A percentile compares a stretch with the other conserved stretches of the same genome.
Evolutionary conservation across 2,113 vertebrate species (phyloP).

Genomic region (Albula goreensis): DNA sequence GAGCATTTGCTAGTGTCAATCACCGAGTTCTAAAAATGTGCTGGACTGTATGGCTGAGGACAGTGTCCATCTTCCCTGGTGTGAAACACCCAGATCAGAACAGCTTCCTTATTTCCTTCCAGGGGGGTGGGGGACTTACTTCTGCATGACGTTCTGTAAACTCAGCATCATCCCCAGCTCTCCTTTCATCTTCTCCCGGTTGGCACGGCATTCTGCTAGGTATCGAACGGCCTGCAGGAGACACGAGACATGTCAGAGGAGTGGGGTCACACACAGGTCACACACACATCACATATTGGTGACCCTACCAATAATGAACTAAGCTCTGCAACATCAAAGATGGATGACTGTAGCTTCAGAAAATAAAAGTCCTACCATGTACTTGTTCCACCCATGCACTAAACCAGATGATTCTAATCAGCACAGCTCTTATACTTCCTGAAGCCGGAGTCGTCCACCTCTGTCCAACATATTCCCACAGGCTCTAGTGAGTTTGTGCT

Average conservation of each 20-base stretch:
- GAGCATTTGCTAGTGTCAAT: neutral
- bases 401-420: too few relatives aligned
- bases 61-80: too few relatives aligned
- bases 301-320: neutral
- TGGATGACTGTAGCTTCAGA: too few relatives aligned
- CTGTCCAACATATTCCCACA: too few relatives aligned
- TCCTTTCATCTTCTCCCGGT: slow-evolving; percentile 86
- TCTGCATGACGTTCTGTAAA: slow-evolving; percentile 86
- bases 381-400: too few relatives aligned
- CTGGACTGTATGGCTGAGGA: neutral
- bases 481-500: too few relatives aligned
- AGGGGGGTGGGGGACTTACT: slow-evolving; percentile 72
- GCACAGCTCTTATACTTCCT: too few relatives aligned
- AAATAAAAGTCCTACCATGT: too few relatives aligned
- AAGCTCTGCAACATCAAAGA: too few relatives aligned
- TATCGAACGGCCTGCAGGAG: slow-evolving; percentile 82
- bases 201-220: slow-evolving; percentile 85
- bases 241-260: neutral
- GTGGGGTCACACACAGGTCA: slow-evolving; percentile 22
- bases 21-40: too few relatives aligned
- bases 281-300: neutral
- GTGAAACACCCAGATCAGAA: neutral
- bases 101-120: neutral
- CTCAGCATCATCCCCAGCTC: slow-evolving; percentile 94
- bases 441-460: too few relatives aligned